Base-by-base conservation (phyloP, 2,888 invertebrate species). In the Drosophila incognita region DNA sequence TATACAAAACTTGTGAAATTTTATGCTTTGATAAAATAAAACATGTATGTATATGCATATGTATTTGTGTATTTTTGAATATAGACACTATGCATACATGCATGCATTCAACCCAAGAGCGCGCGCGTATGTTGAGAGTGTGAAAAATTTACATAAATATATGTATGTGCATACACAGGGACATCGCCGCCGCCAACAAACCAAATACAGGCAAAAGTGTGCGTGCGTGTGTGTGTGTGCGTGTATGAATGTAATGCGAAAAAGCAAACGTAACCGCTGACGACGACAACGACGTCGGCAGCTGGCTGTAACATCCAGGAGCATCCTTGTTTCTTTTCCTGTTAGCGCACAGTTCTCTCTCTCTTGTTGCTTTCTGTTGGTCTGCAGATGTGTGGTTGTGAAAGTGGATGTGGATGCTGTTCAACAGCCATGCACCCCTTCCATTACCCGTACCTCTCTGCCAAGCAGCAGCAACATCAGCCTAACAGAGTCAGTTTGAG, bases 231-330 rank as follows among this genome's bases (percentile, higher is more conserved):
- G 38, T 48, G n/a, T 52, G 38, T 69, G 31, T 64, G 65, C 54
- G 27, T 56, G 61, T 46, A 54, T 76, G 63, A 65, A 69, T 76
- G 69, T 79, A 71, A 65, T 66, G 68, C 79, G 59, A 81, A 81
- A 77, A 71, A 76, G 69, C 83, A 86, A 83, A 84, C 85, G 85
- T 85, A 85, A 85, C 88, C 85, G 81, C 81, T 81, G 84, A 74
- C 76, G 63, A 67, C 67, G 76, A 69, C 76, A 59, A 53, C 40
- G 31, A 51, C 67, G 76, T 69, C 70, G 76, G 79, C 86, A 85
- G 88, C 62, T 69, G 29, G 67, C 70, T 72, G 66, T 67, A 59
- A 74, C 54, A 81, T 68, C 79, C 58, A 80, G 78, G 73, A 56
- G 38, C 83, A 85, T 85, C 82, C 82, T 82, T 80, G 65, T 87